Evolutionary conservation across 1,140 invertebrate genomes (phyloP).

Genomic region (Drosophila ohnishii): DNA sequence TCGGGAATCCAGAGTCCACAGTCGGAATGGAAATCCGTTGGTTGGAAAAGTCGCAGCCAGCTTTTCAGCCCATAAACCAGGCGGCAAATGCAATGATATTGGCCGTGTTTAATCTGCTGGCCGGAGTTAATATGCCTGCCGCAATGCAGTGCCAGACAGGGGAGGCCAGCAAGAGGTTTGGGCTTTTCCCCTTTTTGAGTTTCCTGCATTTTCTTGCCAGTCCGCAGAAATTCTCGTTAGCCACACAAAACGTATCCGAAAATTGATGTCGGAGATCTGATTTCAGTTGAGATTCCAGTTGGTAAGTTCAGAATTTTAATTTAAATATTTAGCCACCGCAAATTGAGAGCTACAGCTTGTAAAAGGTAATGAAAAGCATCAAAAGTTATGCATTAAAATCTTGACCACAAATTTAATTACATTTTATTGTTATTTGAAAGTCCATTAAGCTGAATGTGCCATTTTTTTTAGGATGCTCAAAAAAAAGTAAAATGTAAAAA

Average conservation of each 20-base stretch:
- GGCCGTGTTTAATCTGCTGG: conserved; percentile 60
- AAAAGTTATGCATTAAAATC: not conserved
- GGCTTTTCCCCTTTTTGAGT: not conserved
- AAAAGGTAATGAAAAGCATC: not conserved
- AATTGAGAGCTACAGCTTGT: not conserved
- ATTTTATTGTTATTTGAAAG: conserved; percentile 20
- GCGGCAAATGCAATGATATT: conserved; percentile 65
- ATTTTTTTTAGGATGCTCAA: not conserved
- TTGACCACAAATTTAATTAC: conserved; percentile 11
- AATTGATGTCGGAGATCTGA: conserved; percentile 17
- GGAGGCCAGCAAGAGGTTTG: not conserved
- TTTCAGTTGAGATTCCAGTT: not conserved
- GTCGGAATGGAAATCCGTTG: conserved; percentile 7
- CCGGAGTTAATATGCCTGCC: conserved; percentile 47
- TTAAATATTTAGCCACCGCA: not conserved
- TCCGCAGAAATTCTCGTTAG: conserved; percentile 30
- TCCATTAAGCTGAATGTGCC: not conserved
- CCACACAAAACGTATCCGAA: conserved; percentile 21
- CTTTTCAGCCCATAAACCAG: conserved; percentile 68
- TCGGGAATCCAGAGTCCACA: not conserved
- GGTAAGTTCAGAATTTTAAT: not conserved
- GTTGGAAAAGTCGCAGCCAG: conserved; percentile 18
- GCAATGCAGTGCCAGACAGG: conserved; percentile 55
- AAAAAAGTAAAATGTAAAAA: not conserved
- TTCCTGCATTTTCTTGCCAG: conserved; percentile 30